Evolutionary conservation across 2,888 invertebrate genomes (phyloP).

Genomic region (Protophormia terraenovae): DNA sequence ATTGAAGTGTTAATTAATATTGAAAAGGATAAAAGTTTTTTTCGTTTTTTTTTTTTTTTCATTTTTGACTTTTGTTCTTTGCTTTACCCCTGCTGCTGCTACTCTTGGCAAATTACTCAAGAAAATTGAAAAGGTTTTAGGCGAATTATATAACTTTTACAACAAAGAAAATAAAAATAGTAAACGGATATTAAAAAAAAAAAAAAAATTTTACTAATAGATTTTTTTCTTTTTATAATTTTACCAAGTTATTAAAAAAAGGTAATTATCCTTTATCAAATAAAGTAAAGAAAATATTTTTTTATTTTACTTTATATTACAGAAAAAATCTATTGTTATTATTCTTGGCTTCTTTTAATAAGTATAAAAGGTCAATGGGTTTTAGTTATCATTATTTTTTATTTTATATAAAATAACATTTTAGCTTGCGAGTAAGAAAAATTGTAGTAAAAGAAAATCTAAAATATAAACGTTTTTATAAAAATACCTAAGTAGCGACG

Average conservation of each 20-base stretch:
- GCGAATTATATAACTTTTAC: slow-evolving; percentile 9
- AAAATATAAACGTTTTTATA: neutral
- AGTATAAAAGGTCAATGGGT: slow-evolving; percentile 30
- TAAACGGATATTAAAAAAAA: slow-evolving; percentile 69
- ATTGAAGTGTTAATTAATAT: slow-evolving; percentile 80
- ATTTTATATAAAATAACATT: neutral
- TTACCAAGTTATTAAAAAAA: too few relatives aligned
- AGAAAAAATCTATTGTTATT: slow-evolving; percentile 23
- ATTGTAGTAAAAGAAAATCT: neutral
- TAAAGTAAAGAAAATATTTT: neutral
- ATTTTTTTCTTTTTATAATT: slow-evolving; percentile 20
- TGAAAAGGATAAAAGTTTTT: slow-evolving; percentile 79
- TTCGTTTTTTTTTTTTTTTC: too few relatives aligned
- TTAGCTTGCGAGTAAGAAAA: neutral
- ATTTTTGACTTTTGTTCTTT: slow-evolving; percentile 32
- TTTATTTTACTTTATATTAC: neutral
- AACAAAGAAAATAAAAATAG: slow-evolving; percentile 4
- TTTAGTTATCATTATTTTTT: neutral
- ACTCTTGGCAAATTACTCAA: slow-evolving; percentile 7
- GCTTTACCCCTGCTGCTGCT: neutral
- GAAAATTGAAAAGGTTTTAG: slow-evolving; percentile 47
- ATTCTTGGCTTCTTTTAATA: neutral
- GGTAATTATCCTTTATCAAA: slow-evolving; percentile 56
- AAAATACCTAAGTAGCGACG: slow-evolving; percentile 73
- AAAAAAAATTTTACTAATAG: slow-evolving; percentile 70